These are phyloP conservation scores for Bombus waltoni DNA, from an alignment of 1,140 invertebrate species.

Conservation along the genomic window DNA sequence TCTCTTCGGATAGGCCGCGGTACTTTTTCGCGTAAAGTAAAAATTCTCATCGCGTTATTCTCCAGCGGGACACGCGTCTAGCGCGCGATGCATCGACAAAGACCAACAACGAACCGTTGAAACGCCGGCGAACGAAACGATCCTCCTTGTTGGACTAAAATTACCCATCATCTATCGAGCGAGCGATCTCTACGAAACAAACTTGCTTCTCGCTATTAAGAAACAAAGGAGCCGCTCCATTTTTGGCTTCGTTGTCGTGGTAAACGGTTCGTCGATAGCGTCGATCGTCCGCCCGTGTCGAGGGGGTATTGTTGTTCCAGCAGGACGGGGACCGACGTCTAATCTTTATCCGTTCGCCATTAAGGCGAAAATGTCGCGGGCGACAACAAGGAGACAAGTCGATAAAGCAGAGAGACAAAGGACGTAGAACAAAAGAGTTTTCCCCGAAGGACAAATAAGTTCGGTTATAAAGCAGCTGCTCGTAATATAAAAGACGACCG, in stretches of 20 bases:
- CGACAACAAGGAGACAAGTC: constrained; percentile 20
- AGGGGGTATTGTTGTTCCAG: constrained; percentile 4
- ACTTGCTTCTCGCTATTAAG: not conserved
- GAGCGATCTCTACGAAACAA: not conserved
- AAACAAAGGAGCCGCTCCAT: not conserved
- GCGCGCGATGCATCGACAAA: too few relatives aligned
- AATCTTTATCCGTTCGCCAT: constrained; percentile 23
- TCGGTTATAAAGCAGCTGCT: constrained; percentile 43
- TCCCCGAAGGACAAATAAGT: constrained; percentile 29
- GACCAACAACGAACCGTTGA: too few relatives aligned
- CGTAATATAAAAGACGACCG: constrained; percentile 31
- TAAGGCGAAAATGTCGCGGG: constrained; percentile 25
- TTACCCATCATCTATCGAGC: too few relatives aligned
- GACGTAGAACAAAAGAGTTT: constrained; percentile 2
- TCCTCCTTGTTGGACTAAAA: too few relatives aligned
- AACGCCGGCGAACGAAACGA: too few relatives aligned
- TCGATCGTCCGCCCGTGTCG: not conserved
- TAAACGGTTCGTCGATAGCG: not conserved
- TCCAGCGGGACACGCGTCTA: too few relatives aligned
- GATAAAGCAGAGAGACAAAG: constrained; percentile 21
- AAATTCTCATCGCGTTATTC: too few relatives aligned
- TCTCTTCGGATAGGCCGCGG: too few relatives aligned
- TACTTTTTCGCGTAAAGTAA: too few relatives aligned
- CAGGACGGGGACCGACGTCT: not conserved
- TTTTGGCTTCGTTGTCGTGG: too few relatives aligned